Conservation (phyloP, 2,113 vertebrate genomes). For the Stigmatopora argus region DNA sequence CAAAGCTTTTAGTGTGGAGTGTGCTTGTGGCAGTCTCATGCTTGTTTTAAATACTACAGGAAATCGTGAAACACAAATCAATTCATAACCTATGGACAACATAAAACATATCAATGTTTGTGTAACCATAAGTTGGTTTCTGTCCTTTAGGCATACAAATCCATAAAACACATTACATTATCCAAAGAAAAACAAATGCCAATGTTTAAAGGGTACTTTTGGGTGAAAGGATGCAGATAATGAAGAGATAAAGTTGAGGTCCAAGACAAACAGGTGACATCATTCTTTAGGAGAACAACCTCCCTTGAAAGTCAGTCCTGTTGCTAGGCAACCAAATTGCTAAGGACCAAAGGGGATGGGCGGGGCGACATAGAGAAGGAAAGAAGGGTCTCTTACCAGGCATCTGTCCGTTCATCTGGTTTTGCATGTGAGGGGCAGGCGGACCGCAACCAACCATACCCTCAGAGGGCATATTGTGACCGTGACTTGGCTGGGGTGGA, state of each 20-base stretch:
- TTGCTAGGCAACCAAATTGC: conserved; percentile 83
- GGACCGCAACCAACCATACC: conserved; percentile 90
- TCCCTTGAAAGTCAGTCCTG: conserved; percentile 79
- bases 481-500: conserved; percentile 85
- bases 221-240: conserved; percentile 9
- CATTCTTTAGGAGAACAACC: conserved; percentile 65
- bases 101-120: neutral
- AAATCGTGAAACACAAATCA: no score
- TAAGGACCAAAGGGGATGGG: conserved; percentile 41
- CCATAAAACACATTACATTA: neutral
- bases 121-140: neutral
- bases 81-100: no score
- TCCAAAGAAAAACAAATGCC: neutral
- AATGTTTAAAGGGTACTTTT: conserved; percentile 2
- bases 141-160: neutral
- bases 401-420: conserved; percentile 99
- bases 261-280: conserved; percentile 79
- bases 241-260: conserved; percentile 18
- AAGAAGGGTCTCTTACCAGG: conserved; percentile 83
- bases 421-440: conserved; percentile 94
- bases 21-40: no score
- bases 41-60: no score
- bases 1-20: no score
- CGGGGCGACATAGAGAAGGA: conserved; percentile 27
- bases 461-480: conserved; percentile 93